Evolutionary conservation across 1,140 invertebrate genomes (phyloP).

Genomic region (Papilio machaon): DNA sequence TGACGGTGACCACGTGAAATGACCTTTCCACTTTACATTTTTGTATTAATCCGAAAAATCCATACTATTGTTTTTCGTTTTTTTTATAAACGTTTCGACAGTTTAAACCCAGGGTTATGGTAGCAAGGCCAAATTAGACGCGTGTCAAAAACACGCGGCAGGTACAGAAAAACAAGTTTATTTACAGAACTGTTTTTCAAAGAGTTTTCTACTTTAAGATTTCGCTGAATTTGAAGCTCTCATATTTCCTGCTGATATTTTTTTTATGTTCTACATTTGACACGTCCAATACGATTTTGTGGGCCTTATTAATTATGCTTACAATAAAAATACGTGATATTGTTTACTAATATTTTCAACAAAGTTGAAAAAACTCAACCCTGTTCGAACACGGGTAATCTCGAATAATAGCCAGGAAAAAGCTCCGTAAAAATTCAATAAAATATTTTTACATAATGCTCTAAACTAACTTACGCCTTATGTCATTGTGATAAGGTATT

Average conservation of each 20-base stretch:
- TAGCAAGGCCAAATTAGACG: slow-evolving; percentile 12
- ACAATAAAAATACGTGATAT: no score
- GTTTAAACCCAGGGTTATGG: background rate
- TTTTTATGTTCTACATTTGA: no score
- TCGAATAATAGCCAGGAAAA: background rate
- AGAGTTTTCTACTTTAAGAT: background rate
- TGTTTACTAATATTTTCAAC: background rate
- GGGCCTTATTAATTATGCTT: no score
- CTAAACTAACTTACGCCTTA: background rate
- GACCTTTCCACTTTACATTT: no score
- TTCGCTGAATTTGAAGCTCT: background rate
- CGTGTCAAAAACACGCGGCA: slow-evolving; percentile 3
- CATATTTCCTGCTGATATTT: no score
- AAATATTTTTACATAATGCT: background rate
- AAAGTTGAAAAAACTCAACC: background rate
- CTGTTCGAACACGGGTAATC: background rate
- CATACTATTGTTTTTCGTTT: background rate
- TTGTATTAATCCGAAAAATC: no score
- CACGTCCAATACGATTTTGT: no score
- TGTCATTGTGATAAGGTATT: background rate
- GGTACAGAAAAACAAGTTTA: slow-evolving; percentile 6
- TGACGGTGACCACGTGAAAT: no score
- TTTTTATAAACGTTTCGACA: background rate
- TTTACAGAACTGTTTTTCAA: slow-evolving; percentile 5
- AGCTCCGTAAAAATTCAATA: no score